phyloP scores from a whole-genome alignment of 2,797 vertebrate genomes.

The Leuciscus waleckii region DNA sequence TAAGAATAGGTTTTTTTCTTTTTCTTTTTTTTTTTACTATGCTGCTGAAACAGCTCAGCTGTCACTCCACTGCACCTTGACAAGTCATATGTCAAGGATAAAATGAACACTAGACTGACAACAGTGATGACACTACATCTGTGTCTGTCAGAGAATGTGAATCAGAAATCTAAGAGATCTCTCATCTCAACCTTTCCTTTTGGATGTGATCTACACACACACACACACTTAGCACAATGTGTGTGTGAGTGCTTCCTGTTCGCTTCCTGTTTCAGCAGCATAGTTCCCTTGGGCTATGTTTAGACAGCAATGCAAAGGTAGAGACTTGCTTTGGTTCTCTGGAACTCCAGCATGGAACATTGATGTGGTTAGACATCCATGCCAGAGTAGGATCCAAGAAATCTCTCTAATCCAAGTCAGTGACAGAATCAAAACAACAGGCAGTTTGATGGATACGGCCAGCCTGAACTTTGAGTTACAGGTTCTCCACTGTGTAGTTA shows the following conservation, averaged over 20 bases:
- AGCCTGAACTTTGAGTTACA: slow-evolving; percentile 32
- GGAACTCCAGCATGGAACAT: slow-evolving; percentile 13
- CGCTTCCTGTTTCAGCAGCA: neutral
- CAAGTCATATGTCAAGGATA: slow-evolving; percentile 28
- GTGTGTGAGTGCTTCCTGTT: slow-evolving; percentile 43
- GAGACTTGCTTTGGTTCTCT: slow-evolving; percentile 14
- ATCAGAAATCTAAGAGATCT: slow-evolving; percentile 20
- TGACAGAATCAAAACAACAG: slow-evolving; percentile 43
- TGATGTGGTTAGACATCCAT: slow-evolving; percentile 40
- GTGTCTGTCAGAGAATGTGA: slow-evolving; percentile 31
- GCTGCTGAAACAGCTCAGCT: slow-evolving; percentile 13
- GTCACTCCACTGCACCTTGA: slow-evolving; percentile 23
- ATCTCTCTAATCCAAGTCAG: slow-evolving; percentile 30
- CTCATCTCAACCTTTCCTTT: slow-evolving; percentile 26
- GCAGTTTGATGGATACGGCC: neutral
- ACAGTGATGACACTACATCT: slow-evolving; percentile 29
- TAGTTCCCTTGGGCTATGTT: slow-evolving; percentile 34
- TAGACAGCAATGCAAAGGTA: slow-evolving; percentile 31
- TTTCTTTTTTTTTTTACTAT: neutral
- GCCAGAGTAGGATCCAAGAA: slow-evolving; percentile 34
- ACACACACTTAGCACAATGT: slow-evolving; percentile 54
- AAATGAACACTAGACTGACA: slow-evolving; percentile 29
- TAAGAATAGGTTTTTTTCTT: neutral
- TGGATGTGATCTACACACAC: slow-evolving; percentile 50
- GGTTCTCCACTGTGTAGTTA: slow-evolving; percentile 3